phyloP scores from a whole-genome alignment of 2,888 invertebrate species.

The Parnassius glacialis region DNA sequence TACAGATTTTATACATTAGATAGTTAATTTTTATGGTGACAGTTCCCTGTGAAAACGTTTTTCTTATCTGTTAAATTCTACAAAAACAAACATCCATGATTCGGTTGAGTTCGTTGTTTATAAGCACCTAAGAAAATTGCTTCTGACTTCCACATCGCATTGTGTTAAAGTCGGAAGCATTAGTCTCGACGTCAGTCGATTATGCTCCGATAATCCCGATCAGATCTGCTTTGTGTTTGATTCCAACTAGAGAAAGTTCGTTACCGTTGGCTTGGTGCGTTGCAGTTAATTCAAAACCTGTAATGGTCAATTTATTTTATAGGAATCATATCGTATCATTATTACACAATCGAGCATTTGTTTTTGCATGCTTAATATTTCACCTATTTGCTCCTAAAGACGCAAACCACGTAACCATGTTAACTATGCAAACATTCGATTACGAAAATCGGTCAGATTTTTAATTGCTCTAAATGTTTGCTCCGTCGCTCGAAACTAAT shows the following conservation, averaged over 20 bases:
- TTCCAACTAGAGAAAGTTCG: conserved; percentile 58
- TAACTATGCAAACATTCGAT: conserved; percentile 21
- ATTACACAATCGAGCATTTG: conserved; percentile 37
- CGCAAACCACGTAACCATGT: conserved; percentile 21
- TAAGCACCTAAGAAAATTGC: conserved; percentile 10
- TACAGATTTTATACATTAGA: too few relatives aligned
- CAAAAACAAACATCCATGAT: not conserved
- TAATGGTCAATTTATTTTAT: conserved; percentile 30
- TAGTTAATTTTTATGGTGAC: too few relatives aligned
- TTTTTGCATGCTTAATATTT: conserved; percentile 24
- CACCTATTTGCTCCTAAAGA: conserved; percentile 11
- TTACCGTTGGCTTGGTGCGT: conserved; percentile 34
- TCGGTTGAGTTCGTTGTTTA: not conserved
- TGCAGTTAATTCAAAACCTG: conserved; percentile 29
- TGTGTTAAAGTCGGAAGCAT: conserved; percentile 61
- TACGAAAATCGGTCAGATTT: conserved; percentile 25
- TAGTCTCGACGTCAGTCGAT: conserved; percentile 58
- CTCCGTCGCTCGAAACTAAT: conserved; percentile 14
- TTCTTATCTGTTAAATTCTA: not conserved
- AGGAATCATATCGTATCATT: conserved; percentile 33
- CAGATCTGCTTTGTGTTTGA: conserved; percentile 56
- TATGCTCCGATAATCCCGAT: conserved; percentile 64
- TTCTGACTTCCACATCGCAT: conserved; percentile 43
- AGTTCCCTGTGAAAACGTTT: not conserved
- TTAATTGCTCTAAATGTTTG: conserved; percentile 32